Evolutionary conservation across 2,797 vertebrate species (phyloP).

Genomic region (Thunnus albacares): DNA sequence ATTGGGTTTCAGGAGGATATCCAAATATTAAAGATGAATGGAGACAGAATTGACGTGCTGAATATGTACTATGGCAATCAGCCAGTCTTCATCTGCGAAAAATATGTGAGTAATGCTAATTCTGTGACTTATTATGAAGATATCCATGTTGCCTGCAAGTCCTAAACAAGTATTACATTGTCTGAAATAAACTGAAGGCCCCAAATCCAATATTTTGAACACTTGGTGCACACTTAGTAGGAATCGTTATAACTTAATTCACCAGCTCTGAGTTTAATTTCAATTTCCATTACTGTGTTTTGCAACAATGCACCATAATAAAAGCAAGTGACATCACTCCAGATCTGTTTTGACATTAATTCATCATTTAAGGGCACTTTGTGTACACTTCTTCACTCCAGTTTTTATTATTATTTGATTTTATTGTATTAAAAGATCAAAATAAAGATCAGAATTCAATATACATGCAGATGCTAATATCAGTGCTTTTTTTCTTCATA

Average conservation of each 20-base stretch:
- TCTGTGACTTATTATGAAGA: neutral
- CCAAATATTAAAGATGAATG: slow-evolving; percentile 82
- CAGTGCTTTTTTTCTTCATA: neutral
- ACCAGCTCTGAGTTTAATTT: neutral
- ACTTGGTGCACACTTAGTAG: neutral
- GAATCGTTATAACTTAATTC: neutral
- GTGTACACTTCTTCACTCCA: no score
- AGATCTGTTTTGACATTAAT: neutral
- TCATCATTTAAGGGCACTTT: neutral
- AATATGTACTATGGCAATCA: slow-evolving; percentile 82
- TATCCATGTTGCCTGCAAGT: neutral
- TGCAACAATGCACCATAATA: neutral
- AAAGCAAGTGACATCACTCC: neutral
- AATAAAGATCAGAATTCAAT: neutral
- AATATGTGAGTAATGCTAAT: slow-evolving; percentile 84
- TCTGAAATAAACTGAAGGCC: no score
- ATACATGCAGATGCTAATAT: neutral
- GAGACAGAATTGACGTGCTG: slow-evolving; percentile 78
- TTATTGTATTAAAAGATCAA: neutral
- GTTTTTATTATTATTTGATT: neutral
- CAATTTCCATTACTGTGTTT: neutral
- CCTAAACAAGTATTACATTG: neutral
- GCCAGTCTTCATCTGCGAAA: slow-evolving; percentile 88
- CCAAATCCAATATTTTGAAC: no score
- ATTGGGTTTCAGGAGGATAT: slow-evolving; percentile 85